These are phyloP conservation scores for Oncopodura yosiiana DNA, from an alignment of 1,140 invertebrate genomes.

Conservation along the genomic window DNA sequence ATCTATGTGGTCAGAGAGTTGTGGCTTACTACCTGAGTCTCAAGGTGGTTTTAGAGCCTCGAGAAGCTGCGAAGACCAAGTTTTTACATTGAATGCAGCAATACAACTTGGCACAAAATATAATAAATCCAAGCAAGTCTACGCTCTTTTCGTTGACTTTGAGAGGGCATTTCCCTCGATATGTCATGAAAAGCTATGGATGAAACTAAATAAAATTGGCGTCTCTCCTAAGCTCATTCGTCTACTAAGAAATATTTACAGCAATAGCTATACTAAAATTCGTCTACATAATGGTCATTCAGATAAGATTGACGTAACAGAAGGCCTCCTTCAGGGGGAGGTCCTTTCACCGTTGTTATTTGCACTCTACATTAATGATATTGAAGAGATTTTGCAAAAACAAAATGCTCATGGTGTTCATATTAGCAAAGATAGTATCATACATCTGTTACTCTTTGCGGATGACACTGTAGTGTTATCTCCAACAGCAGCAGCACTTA, in stretches of 20 bases:
- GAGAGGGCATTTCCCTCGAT: conserved; percentile 33
- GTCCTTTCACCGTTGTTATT: conserved; percentile 30
- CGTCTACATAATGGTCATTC: neutral
- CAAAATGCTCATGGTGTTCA: neutral
- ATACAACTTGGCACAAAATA: conserved; percentile 2
- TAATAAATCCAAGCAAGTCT: conserved; percentile 22
- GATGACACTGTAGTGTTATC: conserved; percentile 18
- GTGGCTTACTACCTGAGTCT: conserved; percentile 27
- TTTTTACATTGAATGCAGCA: conserved; percentile 20
- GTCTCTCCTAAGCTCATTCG: conserved; percentile 32
- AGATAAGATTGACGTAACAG: conserved; percentile 13
- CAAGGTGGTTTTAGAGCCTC: conserved; percentile 35
- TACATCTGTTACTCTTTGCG: conserved; percentile 15
- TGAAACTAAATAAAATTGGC: conserved; percentile 29
- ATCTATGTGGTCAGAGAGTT: conserved; percentile 25
- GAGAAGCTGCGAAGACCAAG: conserved; percentile 32
- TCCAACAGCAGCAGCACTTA: neutral
- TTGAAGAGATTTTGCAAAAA: conserved; percentile 17
- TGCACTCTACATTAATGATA: conserved; percentile 29
- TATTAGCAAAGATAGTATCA: neutral
- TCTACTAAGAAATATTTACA: conserved; percentile 29
- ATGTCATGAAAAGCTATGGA: conserved; percentile 29
- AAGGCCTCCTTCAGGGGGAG: conserved; percentile 35
- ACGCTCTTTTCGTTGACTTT: conserved; percentile 34
- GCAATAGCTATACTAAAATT: conserved; percentile 16